phyloP scores from a whole-genome alignment of 1,140 invertebrate genomes.

The Chironomus tepperi region DNA sequence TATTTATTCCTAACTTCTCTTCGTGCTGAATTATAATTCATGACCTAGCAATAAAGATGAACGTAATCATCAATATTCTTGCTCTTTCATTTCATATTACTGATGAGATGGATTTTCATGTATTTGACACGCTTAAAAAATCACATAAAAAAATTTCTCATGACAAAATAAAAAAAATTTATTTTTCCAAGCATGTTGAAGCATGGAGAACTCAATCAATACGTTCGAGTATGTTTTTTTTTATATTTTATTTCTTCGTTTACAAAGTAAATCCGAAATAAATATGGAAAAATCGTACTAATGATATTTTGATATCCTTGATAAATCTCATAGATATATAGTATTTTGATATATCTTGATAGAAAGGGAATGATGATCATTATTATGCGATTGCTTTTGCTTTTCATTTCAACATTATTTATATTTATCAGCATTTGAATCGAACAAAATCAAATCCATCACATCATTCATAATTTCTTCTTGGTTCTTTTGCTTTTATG shows the following conservation, averaged over 20 bases:
- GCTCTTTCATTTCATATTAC: not conserved
- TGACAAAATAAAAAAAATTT: no score
- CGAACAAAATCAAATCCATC: constrained; percentile 22
- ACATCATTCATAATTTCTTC: not conserved
- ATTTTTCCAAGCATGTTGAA: no score
- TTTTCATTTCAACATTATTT: not conserved
- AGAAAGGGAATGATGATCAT: not conserved
- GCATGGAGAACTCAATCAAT: no score
- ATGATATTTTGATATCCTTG: constrained; percentile 23
- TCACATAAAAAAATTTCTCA: no score
- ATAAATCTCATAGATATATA: constrained; percentile 4
- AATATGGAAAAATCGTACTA: constrained; percentile 21
- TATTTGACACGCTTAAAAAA: no score
- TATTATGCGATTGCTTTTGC: constrained; percentile 17
- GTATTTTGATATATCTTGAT: not conserved
- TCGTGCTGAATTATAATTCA: not conserved
- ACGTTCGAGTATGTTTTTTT: not conserved
- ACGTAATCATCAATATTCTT: constrained; percentile 14
- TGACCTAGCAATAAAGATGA: constrained; percentile 8
- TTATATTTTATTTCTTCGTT: not conserved
- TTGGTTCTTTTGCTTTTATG: not conserved
- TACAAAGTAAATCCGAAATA: constrained; percentile 4
- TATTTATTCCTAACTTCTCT: no score
- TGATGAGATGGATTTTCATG: no score
- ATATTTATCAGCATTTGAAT: constrained; percentile 10